Evolutionary conservation across 2,888 invertebrate species (phyloP), one percentile per base, ranked within the genome.

Genomic region (Scaptomyza cyrtandrae): DNA sequence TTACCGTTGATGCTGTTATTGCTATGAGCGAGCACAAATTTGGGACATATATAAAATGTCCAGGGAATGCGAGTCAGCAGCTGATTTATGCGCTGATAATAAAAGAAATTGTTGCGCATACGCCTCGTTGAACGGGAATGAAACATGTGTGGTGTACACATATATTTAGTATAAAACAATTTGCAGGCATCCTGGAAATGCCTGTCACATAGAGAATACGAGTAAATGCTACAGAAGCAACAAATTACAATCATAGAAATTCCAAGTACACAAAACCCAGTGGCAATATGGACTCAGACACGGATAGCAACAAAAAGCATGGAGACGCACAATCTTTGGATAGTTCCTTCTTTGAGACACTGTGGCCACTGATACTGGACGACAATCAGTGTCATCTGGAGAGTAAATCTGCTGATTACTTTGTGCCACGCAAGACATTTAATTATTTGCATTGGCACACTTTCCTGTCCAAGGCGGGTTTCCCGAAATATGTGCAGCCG

Each of bases 351-450:
- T 87, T 89, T 16, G 86, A 91, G 6, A 65, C 73, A 6, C 62
- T 91, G 6, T 90, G 91, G 91, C 90, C 90, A 0, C 52, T 80
- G n/a, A 81, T 91, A 54, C 60, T 91, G 16, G 71, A 89, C 1
- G 75, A 83, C 5, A 89, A 88, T 53, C 33, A 61, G 10, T 91
- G 90, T 48, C 81, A 79, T 6, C 66, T 78, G 16, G 49, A 61
- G 19, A 83, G 75, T 43, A 57, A 71, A 19, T 39, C 75, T 4
- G 39, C 31, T 0, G 59, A 72, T n/a, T 81, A 54, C 19, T 90
- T 87, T 56, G 61, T 65, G 19, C 90, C 91, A 0, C 24, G 62
- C n/a, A 43, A 69, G 4, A 50, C 56, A 11, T 90, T 90, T 39
- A 58, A 80, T 44, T 59, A 78, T 29, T 5, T 84, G 5, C 78